Base-by-base conservation (phyloP, 2,888 invertebrate genomes). In the Orchestes rusci region DNA sequence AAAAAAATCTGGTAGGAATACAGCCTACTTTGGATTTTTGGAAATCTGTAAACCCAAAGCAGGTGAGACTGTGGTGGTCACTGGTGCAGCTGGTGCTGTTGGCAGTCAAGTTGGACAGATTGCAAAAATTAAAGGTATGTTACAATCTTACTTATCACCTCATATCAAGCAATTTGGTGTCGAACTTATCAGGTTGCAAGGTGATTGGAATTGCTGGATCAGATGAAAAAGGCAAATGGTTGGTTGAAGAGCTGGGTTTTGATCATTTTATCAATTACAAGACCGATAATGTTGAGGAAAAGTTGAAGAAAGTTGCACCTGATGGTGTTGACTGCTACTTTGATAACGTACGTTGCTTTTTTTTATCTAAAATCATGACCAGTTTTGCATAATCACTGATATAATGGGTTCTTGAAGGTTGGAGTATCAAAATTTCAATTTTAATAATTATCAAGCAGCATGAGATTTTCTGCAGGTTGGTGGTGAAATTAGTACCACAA, bases 31-130 rank as follows among this genome's bases (percentile, higher is more conserved):
- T 66, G 86, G 85, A 2, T 68, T 86, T 7, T 65, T 79, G 50
- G 80, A 84, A 54, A 69, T 84, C 46, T 84, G 84, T 51, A 64
- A 76, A 47, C 82, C 84, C 2, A 79, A 82, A 66, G 55, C 72
- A 4, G 84, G 82, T 7, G 84, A 88, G 64, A 80, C 79, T 1
- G 73, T 87, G 12, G 79, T 81, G 2, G 75, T 87, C 2, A 79
- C 77, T 29, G 79, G 80, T 2, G 87, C 86, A n/a, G 86, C 82
- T 16, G 87, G 87, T 13, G 85, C 84, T 23, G 85, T 87, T 10
- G 88, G 87, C 3, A 79, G 76, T 44, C 73, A 80, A 37, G 86
- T 84, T 17, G 86, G 86, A 2, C 87, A 87, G 70, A 82, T 88
- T 50, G 86, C 78, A 2, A 86, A 85, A 69, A 74, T 80, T 37